phyloP scores from a whole-genome alignment of 2,113 vertebrate species.

The Rousettus leschenaultii region DNA sequence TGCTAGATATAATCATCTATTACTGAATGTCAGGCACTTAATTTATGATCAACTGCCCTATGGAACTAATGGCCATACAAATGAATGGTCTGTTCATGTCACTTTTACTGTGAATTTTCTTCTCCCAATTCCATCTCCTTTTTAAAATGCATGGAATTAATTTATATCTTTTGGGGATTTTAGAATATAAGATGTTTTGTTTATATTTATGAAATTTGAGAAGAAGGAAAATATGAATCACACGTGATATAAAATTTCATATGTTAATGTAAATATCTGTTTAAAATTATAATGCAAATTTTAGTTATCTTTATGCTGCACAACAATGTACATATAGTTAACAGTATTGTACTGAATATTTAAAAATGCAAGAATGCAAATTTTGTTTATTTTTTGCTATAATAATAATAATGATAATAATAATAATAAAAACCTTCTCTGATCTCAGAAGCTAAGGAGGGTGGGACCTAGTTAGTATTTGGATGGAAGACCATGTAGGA shows the following conservation, averaged over 20 bases:
- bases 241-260: conserved; percentile 31
- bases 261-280: neutral
- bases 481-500: no score
- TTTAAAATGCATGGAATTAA: conserved; percentile 72
- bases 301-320: neutral
- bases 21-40: conserved; percentile 88
- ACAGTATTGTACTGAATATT: neutral
- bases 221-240: conserved; percentile 58
- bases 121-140: conserved; percentile 48
- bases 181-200: conserved; percentile 57
- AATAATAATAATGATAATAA: no score
- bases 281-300: neutral
- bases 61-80: conserved; percentile 82
- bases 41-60: conserved; percentile 84
- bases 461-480: no score
- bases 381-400: neutral
- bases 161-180: conserved; percentile 50
- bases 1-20: conserved; percentile 91
- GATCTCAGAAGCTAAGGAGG: no score
- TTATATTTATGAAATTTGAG: conserved; percentile 71
- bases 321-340: neutral
- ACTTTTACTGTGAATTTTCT: conserved; percentile 79
- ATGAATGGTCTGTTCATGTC: conserved; percentile 83
- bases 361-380: neutral
- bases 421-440: no score